Base-by-base conservation (phyloP, 2,113 vertebrate species). In the Heterochromis multidens region DNA sequence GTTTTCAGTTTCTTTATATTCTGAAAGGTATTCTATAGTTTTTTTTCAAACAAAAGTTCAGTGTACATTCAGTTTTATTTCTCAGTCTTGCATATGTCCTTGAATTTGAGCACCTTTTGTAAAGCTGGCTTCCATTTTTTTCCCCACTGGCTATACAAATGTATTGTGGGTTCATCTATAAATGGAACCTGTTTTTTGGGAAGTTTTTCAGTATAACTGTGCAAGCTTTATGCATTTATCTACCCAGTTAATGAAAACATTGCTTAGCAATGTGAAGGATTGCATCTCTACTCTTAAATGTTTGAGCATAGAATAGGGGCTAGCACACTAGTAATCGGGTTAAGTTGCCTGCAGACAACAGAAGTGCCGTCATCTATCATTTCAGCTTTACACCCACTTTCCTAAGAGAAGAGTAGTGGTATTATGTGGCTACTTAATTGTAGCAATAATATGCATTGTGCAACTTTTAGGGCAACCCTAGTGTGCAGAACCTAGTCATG, bases 41-140 rank as follows among this genome's bases (percentile, higher is more conserved):
- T 1, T 21, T 0, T 54, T 43, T 23, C 49, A 27, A 67, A 12
- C 9, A 49, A 49, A 33, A 17, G 13, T 27, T 37, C 6, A 12
- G 17, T 0, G 52, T 40, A 6, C 16, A 11, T 49, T 52, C 14
- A 63, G 31, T 74, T 74, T 29, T 21, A 6, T 52, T 57, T 74
- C 52, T 33, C 2, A 19, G 16, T 21, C 46, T n/a, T 2, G 46
- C 70, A 74, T 13, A 8, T 43, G 7, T 31, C 52, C 9, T 35
- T 61, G n/a, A 72, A 4, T n/a, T 60, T 17, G 21, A 61, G 46
- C 21, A 82, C 43, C 27, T 31, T 31, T 74, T 43, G 5, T 6
- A 72, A 72, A 21, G 67, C 25, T 49, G 40, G 27, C 12, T 43
- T 43, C 40, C 40, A 11, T 19, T 27, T 0, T 0, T 0, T n/a